Evolutionary conservation across 2,888 invertebrate species (phyloP), one percentile per base, ranked within the genome.

Genomic region (Cheilosia pagana): DNA sequence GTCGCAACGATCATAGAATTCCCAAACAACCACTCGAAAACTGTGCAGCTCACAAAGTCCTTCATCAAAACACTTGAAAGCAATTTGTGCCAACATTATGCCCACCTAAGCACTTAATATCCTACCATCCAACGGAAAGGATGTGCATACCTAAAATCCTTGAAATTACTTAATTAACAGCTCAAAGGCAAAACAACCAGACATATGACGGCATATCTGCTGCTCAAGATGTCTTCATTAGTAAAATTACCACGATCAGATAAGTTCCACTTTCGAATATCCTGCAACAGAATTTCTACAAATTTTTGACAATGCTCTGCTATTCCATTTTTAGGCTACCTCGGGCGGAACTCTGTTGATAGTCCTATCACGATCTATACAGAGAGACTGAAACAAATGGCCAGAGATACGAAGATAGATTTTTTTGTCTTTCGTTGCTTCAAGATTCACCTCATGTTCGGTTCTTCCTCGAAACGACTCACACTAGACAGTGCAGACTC

Each of bases 81-180:
- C 21, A 83, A 82, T 82, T 82, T 72, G 77, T 77, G 65, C 39
- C 60, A 75, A 39, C 75, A 81, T 77, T 76, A 63, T 67, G 52
- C 35, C 45, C 23, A 23, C 28, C n/a, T 71, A 59, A 41, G 65
- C 68, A 70, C 81, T 62, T 72, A 59, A 60, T 53, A 45, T 74
- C 53, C 43, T 23, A 28, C 28, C 57, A 25, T 57, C 52, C 62
- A 57, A 31, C 14, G 14, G 19, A 65, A 63, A 76, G 70, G 79
- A 70, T 74, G 53, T 70, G 75, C 67, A 67, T 85, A 50, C 28
- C 85, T 71, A 85, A 79, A 81, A 60, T 85, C 75, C 81, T 76
- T 85, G 81, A 85, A 85, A 85, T 75, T 85, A 60, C 70, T 81
- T 62, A 79, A 79, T 83, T 85, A 81, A 85, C 85, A 85, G 75